phyloP scores from a whole-genome alignment of 2,113 vertebrate genomes.

The Mormoops blainvillei region DNA sequence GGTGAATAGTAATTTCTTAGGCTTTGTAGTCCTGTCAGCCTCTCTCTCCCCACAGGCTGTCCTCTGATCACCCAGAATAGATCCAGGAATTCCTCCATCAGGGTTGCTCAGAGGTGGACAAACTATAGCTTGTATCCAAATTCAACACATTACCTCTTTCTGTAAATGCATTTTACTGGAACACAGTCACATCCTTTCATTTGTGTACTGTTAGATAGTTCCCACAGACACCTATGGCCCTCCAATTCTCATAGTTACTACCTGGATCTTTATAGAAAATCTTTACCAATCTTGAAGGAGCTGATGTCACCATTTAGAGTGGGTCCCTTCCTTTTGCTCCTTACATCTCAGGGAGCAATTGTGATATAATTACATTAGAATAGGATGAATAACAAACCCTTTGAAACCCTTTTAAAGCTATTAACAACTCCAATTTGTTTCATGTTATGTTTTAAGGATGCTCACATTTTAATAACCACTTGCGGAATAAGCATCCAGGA shows the following conservation, averaged over 20 bases:
- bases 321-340: background rate
- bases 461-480: background rate
- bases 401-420: background rate
- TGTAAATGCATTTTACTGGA: background rate
- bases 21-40: background rate
- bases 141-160: background rate
- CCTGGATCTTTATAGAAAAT: background rate
- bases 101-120: background rate
- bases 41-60: background rate
- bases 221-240: background rate
- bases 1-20: background rate
- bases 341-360: background rate
- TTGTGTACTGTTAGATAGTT: background rate
- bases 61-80: background rate
- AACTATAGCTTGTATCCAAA: background rate
- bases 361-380: background rate
- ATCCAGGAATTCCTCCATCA: background rate
- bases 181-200: background rate
- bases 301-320: background rate
- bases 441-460: background rate
- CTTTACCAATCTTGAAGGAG: background rate
- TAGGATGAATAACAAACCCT: background rate
- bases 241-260: background rate
- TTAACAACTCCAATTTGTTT: background rate
- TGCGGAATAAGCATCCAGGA: background rate